These are phyloP conservation scores for Drosophila heteroneura DNA, from an alignment of 2,888 invertebrate genomes.

Conservation along the genomic window DNA sequence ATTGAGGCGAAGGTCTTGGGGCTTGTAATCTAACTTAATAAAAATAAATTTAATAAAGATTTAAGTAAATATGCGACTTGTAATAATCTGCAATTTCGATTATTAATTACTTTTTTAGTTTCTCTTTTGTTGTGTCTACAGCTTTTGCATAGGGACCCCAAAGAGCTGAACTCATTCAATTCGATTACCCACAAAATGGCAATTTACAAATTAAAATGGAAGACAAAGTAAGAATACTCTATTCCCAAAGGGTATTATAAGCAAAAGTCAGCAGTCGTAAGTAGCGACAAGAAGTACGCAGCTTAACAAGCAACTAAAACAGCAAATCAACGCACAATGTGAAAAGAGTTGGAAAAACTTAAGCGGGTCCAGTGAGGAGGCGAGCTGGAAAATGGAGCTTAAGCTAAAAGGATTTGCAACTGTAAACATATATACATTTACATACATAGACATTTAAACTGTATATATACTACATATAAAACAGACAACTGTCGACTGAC, in stretches of 20 bases:
- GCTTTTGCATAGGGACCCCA: neutral
- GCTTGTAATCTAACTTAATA: neutral
- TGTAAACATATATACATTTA: conserved; percentile 3
- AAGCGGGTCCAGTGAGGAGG: conserved; percentile 22
- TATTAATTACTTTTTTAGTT: neutral
- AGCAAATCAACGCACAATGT: conserved; percentile 73
- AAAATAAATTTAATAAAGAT: neutral
- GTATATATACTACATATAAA: conserved; percentile 6
- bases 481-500: conserved; percentile 34
- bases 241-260: conserved; percentile 24
- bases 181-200: neutral
- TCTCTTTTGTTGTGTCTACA: neutral
- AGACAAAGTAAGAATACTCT: neutral
- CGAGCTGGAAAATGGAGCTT: conserved; percentile 41
- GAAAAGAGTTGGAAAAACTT: conserved; percentile 61
- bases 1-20: neutral
- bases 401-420: conserved; percentile 58
- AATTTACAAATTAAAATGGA: neutral
- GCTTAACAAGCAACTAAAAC: conserved; percentile 73
- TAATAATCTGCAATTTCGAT: neutral
- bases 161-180: neutral
- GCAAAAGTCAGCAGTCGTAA: conserved; percentile 70
- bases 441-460: conserved; percentile 3
- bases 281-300: conserved; percentile 70
- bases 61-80: neutral